phyloP scores from a whole-genome alignment of 1,140 invertebrate species.

The Drosophila aff. region DNA sequence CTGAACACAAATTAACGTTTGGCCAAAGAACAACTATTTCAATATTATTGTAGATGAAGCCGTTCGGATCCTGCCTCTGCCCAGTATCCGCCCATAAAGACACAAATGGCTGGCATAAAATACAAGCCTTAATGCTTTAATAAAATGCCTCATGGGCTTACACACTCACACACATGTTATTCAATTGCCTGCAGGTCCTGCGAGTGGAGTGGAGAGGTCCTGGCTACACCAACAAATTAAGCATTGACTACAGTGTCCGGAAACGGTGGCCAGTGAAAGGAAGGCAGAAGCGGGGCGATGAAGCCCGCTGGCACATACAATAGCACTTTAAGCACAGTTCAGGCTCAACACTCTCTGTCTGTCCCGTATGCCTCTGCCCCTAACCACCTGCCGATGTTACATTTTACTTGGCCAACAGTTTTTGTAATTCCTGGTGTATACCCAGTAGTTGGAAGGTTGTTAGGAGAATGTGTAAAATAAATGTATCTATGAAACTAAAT shows the following conservation, averaged over 20 bases:
- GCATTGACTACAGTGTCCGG: constrained; percentile 54
- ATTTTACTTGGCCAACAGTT: constrained; percentile 29
- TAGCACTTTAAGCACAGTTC: constrained; percentile 61
- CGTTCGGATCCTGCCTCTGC: background rate
- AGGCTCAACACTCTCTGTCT: constrained; percentile 43
- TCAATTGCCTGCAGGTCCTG: constrained; percentile 58
- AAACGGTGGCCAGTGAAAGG: background rate
- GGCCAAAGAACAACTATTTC: constrained; percentile 13
- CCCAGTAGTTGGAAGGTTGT: constrained; percentile 1
- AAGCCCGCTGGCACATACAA: constrained; percentile 32
- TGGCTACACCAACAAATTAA: constrained; percentile 66
- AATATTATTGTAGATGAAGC: constrained; percentile 38
- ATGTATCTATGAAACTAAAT: background rate
- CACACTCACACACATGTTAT: constrained; percentile 62
- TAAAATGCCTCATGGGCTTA: constrained; percentile 59
- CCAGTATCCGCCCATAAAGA: constrained; percentile 29
- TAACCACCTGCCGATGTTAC: constrained; percentile 46
- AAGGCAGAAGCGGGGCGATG: constrained; percentile 9
- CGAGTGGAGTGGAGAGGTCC: constrained; percentile 3
- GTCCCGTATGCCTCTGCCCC: background rate
- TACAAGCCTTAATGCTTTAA: constrained; percentile 74
- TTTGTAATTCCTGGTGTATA: constrained; percentile 33
- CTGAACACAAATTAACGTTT: constrained; percentile 23
- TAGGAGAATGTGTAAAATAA: background rate
- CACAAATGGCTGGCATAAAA: constrained; percentile 62